Evolutionary conservation across 1,140 invertebrate species (phyloP).

Genomic region (Drosophila sechellia): DNA sequence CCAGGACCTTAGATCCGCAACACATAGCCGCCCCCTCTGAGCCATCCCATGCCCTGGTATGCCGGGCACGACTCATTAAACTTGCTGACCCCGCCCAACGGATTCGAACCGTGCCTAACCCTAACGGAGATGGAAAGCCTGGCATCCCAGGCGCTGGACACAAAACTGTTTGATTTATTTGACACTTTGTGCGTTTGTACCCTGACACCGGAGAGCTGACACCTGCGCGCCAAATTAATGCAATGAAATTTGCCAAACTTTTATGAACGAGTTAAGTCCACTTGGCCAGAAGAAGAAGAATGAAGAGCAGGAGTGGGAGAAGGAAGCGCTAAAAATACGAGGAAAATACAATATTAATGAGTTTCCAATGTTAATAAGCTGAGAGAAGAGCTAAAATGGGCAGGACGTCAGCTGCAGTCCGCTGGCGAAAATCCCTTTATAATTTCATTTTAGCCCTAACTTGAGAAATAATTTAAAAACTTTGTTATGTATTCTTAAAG

Average conservation of each 20-base stretch:
- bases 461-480: constrained; percentile 79
- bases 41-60: constrained; percentile 16
- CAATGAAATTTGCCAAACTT: constrained; percentile 75
- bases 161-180: constrained; percentile 63
- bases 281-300: constrained; percentile 12
- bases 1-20: constrained; percentile 22
- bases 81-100: constrained; percentile 23
- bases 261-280: constrained; percentile 73
- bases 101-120: neutral
- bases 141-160: constrained; percentile 25
- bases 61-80: constrained; percentile 61
- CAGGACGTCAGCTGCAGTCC: constrained; percentile 69
- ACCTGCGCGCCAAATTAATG: constrained; percentile 75
- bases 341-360: constrained; percentile 77
- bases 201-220: constrained; percentile 54
- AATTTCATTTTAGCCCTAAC: constrained; percentile 77
- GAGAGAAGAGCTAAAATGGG: constrained; percentile 21
- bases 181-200: constrained; percentile 52
- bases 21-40: neutral
- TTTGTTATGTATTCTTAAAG: constrained; percentile 81
- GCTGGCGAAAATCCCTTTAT: constrained; percentile 69
- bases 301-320: neutral
- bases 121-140: neutral
- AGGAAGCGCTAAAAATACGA: constrained; percentile 8
- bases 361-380: constrained; percentile 81